Evolutionary conservation across 2,888 invertebrate species (phyloP).

Genomic region (Morpho helenor): DNA sequence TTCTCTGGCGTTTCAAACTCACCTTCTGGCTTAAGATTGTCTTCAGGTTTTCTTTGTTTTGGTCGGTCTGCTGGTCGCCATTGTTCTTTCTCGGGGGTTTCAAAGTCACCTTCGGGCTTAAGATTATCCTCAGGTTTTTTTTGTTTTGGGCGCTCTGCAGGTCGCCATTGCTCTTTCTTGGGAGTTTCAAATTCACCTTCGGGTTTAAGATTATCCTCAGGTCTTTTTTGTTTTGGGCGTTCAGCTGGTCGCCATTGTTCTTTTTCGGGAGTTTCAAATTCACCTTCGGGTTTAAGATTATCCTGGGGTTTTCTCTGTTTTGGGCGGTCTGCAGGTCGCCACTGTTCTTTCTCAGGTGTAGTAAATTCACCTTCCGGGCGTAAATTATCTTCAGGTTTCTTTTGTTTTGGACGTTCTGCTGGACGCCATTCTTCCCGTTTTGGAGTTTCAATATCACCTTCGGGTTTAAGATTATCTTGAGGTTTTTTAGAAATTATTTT

Average conservation of each 20-base stretch:
- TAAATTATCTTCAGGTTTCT: constrained; percentile 41
- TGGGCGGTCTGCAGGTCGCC: constrained; percentile 40
- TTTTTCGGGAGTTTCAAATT: too few species aligned
- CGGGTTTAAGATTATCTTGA: constrained; percentile 74
- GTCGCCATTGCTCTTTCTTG: constrained; percentile 57
- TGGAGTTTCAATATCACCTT: constrained; percentile 72
- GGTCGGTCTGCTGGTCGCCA: constrained; percentile 61
- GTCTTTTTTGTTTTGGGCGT: constrained; percentile 68
- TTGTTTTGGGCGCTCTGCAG: constrained; percentile 57
- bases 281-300: background rate
- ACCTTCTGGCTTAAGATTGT: constrained; percentile 77
- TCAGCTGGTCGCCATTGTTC: constrained; percentile 37
- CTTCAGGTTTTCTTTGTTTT: constrained; percentile 56
- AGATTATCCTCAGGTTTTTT: constrained; percentile 74
- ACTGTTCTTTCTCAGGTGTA: constrained; percentile 8
- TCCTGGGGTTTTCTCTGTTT: constrained; percentile 14
- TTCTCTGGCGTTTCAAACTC: constrained; percentile 57
- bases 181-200: constrained; percentile 44
- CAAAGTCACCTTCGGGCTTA: constrained; percentile 76
- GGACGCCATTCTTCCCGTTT: constrained; percentile 59
- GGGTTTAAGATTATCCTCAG: constrained; percentile 63
- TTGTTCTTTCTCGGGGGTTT: constrained; percentile 64
- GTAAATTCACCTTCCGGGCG: constrained; percentile 73
- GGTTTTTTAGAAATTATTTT: constrained; percentile 43
- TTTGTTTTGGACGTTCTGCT: constrained; percentile 53